A percentile compares a stretch with the other conserved stretches of the same genome.
Evolutionary conservation across 2,113 vertebrate genomes (phyloP).

Genomic region (Sula dactylatra): DNA sequence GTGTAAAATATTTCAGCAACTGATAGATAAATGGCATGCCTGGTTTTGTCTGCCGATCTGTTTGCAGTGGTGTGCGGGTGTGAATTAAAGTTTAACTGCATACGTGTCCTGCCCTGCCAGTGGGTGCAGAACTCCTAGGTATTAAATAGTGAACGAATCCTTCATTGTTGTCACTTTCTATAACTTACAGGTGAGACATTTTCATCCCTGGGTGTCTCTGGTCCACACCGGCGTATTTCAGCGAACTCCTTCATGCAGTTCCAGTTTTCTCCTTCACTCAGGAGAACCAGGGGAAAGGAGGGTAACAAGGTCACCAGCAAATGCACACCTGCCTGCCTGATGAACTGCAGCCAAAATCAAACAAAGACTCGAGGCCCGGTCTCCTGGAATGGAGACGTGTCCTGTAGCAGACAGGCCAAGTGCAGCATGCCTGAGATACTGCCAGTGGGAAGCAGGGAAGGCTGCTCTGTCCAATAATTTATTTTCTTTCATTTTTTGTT

Average conservation of each 20-base stretch:
- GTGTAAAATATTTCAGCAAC: not conserved
- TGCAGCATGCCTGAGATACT: not conserved
- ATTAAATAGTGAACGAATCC: not conserved
- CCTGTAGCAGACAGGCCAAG: not conserved
- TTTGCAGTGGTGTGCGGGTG: not conserved
- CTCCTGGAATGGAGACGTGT: not conserved
- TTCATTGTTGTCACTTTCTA: not conserved
- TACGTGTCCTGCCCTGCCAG: not conserved
- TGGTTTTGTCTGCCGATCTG: slow-evolving; percentile 1
- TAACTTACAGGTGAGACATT: not conserved
- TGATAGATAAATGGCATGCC: slow-evolving; percentile 1
- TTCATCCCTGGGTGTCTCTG: not conserved
- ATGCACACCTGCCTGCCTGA: not conserved
- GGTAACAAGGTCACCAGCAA: not conserved
- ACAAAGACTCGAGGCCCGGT: not conserved
- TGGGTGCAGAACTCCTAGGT: not conserved
- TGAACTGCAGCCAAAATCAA: not conserved
- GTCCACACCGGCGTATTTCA: accelerated
- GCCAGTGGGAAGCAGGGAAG: not conserved
- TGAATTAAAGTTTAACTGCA: not conserved
- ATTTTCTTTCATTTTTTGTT: slow-evolving; percentile 33
- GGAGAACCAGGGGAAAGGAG: not conserved
- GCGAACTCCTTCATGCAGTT: not conserved
- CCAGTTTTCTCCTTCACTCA: not conserved
- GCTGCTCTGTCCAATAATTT: not conserved